Evolutionary conservation across 2,113 vertebrate genomes (phyloP).

Genomic region (Crocuta crocuta): DNA sequence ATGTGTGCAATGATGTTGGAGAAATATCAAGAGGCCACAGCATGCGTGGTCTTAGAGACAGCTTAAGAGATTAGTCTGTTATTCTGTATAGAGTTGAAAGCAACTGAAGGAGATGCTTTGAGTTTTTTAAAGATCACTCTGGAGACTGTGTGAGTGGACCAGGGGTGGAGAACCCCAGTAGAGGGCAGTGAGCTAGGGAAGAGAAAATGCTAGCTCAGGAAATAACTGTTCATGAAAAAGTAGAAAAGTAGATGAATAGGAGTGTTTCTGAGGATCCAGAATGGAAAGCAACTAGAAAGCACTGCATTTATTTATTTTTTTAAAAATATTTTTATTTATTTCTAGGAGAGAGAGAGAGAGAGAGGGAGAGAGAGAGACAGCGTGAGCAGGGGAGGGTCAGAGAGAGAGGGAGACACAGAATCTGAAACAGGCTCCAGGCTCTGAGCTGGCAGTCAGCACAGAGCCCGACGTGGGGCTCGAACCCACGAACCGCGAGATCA

Average conservation of each 20-base stretch:
- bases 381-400: too few relatives aligned
- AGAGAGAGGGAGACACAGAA: too few relatives aligned
- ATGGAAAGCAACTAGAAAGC: background rate
- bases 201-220: background rate
- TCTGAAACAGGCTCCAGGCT: too few relatives aligned
- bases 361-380: too few relatives aligned
- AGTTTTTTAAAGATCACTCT: background rate
- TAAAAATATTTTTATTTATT: too few relatives aligned
- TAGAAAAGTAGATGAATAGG: background rate
- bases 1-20: background rate
- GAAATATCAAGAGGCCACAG: background rate
- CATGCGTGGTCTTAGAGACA: background rate
- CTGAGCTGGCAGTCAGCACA: too few relatives aligned
- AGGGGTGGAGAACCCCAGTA: background rate
- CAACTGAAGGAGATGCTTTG: background rate
- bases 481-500: too few relatives aligned
- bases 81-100: constrained; percentile 11
- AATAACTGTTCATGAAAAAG: background rate
- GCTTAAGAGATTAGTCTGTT: background rate
- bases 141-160: background rate
- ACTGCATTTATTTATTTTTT: background rate
- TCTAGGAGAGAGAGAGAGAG: too few relatives aligned
- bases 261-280: background rate
- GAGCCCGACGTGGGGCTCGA: too few relatives aligned
- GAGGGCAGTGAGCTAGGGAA: background rate